phyloP scores from a whole-genome alignment of 2,888 invertebrate genomes.

The Alcis repandata region DNA sequence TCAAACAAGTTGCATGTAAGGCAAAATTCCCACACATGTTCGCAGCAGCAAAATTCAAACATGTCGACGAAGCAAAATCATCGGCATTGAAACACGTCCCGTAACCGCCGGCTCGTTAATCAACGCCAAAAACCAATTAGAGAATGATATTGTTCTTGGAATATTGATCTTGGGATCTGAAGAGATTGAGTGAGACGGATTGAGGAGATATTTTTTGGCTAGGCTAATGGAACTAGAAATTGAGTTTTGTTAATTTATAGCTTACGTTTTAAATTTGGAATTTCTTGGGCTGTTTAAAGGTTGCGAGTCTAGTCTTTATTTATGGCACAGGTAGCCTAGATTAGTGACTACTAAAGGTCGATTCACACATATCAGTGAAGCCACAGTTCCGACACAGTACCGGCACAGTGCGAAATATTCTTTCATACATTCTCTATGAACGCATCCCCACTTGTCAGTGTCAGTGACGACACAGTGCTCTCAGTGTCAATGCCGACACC shows the following conservation, averaged over 20 bases:
- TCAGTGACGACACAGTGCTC: too few species aligned
- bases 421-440: too few species aligned
- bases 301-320: too few species aligned
- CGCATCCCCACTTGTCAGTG: too few species aligned
- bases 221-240: constrained; percentile 21
- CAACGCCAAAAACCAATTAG: constrained; percentile 52
- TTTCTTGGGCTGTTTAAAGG: not conserved
- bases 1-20: not conserved
- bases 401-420: too few species aligned
- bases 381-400: too few species aligned
- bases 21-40: constrained; percentile 32
- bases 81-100: constrained; percentile 41
- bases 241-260: constrained; percentile 12
- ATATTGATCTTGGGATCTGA: constrained; percentile 33
- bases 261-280: not conserved
- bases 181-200: constrained; percentile 37
- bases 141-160: constrained; percentile 49
- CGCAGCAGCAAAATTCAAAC: constrained; percentile 38
- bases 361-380: too few species aligned
- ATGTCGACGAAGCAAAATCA: constrained; percentile 13
- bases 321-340: too few species aligned
- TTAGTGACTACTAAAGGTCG: too few species aligned
- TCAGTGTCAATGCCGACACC: too few species aligned
- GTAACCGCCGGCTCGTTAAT: constrained; percentile 46
- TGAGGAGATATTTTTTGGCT: constrained; percentile 21